Conservation (phyloP, 2,797 vertebrate species). For the Propithecus perrieri region DNA sequence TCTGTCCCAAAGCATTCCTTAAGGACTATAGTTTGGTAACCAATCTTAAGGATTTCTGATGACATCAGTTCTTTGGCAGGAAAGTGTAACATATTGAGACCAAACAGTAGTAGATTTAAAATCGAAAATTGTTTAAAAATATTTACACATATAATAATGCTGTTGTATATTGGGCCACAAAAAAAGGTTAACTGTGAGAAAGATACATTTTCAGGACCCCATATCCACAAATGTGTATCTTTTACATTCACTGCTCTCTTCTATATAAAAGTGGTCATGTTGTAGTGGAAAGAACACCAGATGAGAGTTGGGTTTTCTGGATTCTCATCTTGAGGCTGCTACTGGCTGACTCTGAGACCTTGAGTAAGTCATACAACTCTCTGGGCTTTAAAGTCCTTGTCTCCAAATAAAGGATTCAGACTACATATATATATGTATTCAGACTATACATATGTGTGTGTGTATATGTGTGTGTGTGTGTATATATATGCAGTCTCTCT, state of each 20-base stretch:
- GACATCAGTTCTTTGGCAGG: not conserved
- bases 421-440: not conserved
- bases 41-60: not conserved
- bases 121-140: not conserved
- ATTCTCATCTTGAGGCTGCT: not conserved
- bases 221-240: not conserved
- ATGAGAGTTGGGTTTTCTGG: not conserved
- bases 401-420: not conserved
- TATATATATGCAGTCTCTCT: too few relatives aligned
- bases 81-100: not conserved
- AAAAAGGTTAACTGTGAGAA: not conserved
- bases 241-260: not conserved
- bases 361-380: not conserved
- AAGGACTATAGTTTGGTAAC: not conserved
- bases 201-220: not conserved
- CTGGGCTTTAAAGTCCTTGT: not conserved
- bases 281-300: not conserved
- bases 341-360: not conserved
- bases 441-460: not conserved
- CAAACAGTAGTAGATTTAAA: conserved; percentile 7
- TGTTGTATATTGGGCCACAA: not conserved
- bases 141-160: not conserved
- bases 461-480: too few relatives aligned
- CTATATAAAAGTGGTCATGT: not conserved
- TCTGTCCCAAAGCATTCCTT: not conserved